These are phyloP conservation scores for Tortricodes alternella DNA, from an alignment of 2,888 invertebrate species.

Conservation along the genomic window DNA sequence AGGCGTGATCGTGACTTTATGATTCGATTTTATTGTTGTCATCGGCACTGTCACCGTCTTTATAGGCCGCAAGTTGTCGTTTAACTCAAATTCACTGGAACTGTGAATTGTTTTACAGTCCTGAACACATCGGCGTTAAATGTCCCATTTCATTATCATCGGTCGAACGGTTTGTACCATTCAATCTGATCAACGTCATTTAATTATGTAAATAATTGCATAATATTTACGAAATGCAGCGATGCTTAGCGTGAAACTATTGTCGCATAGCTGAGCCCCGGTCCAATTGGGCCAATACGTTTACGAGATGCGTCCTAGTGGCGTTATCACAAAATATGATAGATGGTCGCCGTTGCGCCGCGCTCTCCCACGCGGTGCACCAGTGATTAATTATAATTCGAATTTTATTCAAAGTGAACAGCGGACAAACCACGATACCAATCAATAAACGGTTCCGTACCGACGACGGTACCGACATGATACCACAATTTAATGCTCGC, in stretches of 20 bases:
- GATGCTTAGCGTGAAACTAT: conserved; percentile 21
- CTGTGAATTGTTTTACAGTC: conserved; percentile 45
- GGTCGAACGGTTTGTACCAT: conserved; percentile 1
- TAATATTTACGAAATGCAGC: conserved; percentile 15
- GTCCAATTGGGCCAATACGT: conserved; percentile 70
- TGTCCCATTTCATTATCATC: conserved; percentile 22
- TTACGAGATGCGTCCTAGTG: conserved; percentile 74
- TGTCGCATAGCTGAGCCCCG: conserved; percentile 41
- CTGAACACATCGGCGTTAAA: conserved; percentile 26
- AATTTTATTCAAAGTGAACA: conserved; percentile 83
- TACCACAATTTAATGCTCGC: conserved; percentile 78
- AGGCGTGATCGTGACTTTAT: conserved; percentile 70
- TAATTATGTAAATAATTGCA: conserved; percentile 44
- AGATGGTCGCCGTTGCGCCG: conserved; percentile 75
- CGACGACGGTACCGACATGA: conserved; percentile 78
- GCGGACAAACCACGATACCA: conserved; percentile 81
- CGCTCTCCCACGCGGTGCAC: conserved; percentile 78
- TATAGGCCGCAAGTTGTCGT: conserved; percentile 52
- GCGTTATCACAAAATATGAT: conserved; percentile 83
- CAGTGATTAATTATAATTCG: conserved; percentile 83
- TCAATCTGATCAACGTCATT: conserved; percentile 29
- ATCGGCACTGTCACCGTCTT: conserved; percentile 56
- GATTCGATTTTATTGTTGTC: conserved; percentile 71
- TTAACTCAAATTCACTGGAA: conserved; percentile 47
- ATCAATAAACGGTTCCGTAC: conserved; percentile 83